Evolutionary conservation across 1,140 invertebrate species (phyloP), one percentile per base, ranked within the genome.

Genomic region (Aphelenchoides avenae): DNA sequence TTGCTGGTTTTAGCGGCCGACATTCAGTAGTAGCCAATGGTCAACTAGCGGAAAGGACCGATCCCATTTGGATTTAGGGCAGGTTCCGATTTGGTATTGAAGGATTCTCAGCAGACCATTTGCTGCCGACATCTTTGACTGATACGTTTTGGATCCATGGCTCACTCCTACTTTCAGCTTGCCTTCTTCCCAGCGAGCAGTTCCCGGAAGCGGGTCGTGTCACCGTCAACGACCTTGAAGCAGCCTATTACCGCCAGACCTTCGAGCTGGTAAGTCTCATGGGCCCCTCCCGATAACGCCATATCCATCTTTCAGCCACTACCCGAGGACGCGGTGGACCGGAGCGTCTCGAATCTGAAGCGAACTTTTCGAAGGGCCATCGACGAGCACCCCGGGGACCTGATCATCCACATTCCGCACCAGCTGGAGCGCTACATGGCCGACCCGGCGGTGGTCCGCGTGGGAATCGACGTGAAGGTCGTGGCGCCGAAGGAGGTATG

Each of bases 101-200:
- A n/a, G n/a, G n/a, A n/a, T n/a, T n/a, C n/a, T n/a, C n/a, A n/a
- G n/a, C n/a, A n/a, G n/a, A n/a, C n/a, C n/a, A n/a, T n/a, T n/a
- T n/a, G n/a, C n/a, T n/a, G n/a, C n/a, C n/a, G n/a, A 52, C n/a
- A 29, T 27, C 42, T 30, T 39, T 29, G 15, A 15, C 5, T 27
- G 22, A 26, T 29, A 24, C 22, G 54, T 26, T 6, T 33, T 9
- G 9, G 39, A n/a, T 5, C 15, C 11, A 51, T 20, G 13, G 24
- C 22, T n/a, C 11, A 27, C 20, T 52, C 11, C 34, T 60, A 2
- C 30, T 52, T 68, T 13, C 31, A 65, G 63, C 51, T 40, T 65
- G 56, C 31, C 15, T 57, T 52, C 26, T 65, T 9, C 63, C 63
- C 30, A 68, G 64, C 49, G 64, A 65, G 7, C 6, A 11, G 66